A percentile compares a stretch with the other conserved stretches of the same genome.
These are phyloP conservation scores for Cryptops parisi DNA, from an alignment of 2,888 invertebrate genomes.

Conservation along the genomic window DNA sequence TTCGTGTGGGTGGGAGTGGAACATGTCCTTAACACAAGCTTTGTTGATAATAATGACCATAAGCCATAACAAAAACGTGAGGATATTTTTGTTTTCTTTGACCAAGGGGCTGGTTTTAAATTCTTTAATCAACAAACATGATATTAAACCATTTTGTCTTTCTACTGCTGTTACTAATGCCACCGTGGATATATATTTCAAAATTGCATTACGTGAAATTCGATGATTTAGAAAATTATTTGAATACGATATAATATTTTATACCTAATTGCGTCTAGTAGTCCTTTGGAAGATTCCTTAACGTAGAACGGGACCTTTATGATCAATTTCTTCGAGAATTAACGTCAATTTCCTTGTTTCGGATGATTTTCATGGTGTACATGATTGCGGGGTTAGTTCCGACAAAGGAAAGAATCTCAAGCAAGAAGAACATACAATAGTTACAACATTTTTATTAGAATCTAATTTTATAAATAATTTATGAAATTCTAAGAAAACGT, in stretches of 20 bases:
- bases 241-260: no score
- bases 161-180: no score
- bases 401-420: slow-evolving; percentile 6
- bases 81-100: not conserved
- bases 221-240: no score
- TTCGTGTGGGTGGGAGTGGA: not conserved
- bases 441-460: no score
- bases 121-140: no score
- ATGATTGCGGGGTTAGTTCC: slow-evolving; percentile 15
- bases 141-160: no score
- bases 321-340: not conserved
- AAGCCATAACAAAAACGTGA: slow-evolving; percentile 4
- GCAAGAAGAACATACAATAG: not conserved
- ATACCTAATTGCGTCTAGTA: slow-evolving; percentile 8
- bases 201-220: no score
- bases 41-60: slow-evolving; percentile 15
- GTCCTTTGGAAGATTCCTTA: slow-evolving; percentile 12
- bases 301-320: slow-evolving; percentile 5
- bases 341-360: not conserved
- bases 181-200: no score
- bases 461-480: no score
- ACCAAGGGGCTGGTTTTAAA: no score
- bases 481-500: no score
- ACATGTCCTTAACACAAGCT: slow-evolving; percentile 13
- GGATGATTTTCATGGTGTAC: slow-evolving; percentile 3